A percentile compares a stretch with the other conserved stretches of the same genome.
phyloP scores from a whole-genome alignment of 2,113 vertebrate species.

The Pagrus major region DNA sequence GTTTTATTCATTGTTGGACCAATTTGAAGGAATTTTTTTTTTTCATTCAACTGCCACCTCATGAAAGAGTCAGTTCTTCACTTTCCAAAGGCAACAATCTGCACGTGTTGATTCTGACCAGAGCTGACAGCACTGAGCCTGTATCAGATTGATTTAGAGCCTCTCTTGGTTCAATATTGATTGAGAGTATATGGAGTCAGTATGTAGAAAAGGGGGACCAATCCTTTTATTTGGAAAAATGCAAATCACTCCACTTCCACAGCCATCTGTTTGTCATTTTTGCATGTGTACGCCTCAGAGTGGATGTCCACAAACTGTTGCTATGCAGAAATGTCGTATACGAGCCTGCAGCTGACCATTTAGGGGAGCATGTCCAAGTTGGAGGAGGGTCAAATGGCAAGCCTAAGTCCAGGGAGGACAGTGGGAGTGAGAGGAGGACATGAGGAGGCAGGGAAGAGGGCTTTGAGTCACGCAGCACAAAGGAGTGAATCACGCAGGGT shows the following conservation, averaged over 20 bases:
- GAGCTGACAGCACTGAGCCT: conserved; percentile 23
- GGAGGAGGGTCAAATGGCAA: conserved; percentile 67
- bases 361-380: conserved; percentile 35
- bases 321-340: conserved; percentile 41
- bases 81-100: conserved; percentile 66
- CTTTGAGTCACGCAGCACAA: conserved; percentile 65
- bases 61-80: conserved; percentile 67
- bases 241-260: conserved; percentile 18
- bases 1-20: conserved; percentile 51
- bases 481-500: conserved; percentile 69
- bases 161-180: conserved; percentile 1
- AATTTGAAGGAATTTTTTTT: conserved; percentile 53
- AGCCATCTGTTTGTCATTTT: conserved; percentile 59
- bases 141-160: conserved; percentile 31
- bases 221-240: conserved; percentile 33
- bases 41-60: conserved; percentile 47
- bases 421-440: conserved; percentile 48
- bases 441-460: conserved; percentile 47
- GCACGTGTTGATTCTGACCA: conserved; percentile 51
- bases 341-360: conserved; percentile 53
- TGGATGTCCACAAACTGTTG: conserved; percentile 55
- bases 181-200: conserved; percentile 12
- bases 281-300: conserved; percentile 24
- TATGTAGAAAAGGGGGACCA: conserved; percentile 22
- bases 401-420: conserved; percentile 45